Base-by-base conservation (phyloP, 2,888 invertebrate genomes). In the Drosophila lacicola region DNA sequence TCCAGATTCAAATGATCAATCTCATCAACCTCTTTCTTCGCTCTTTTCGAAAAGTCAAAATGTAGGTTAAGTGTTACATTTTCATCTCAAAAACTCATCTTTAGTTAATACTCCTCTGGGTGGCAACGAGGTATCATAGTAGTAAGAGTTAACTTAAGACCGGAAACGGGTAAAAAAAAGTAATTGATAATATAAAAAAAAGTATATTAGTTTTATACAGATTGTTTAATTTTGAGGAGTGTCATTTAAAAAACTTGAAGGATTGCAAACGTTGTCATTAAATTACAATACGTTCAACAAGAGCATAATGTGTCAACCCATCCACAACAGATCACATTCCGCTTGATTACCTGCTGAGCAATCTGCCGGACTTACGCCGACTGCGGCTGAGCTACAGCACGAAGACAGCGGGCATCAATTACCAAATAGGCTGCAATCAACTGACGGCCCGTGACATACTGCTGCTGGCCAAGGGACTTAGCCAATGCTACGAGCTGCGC, bases 311-410 rank as follows among this genome's bases (percentile, higher is more conserved):
- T 55, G 57, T 14, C 39, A 19, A 53, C 46, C 47, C 53, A 39
- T 37, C 45, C 56, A 67, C 73, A 91, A 65, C 77, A 92, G 92
- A 92, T 90, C 92, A 92, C 82, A 92, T 92, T 88, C 92, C 92
- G 65, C 90, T 92, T 75, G 92, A 92, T 87, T 91, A 89, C 82
- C 90, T 92, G 70, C 81, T 92, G 70, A 85, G 88, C 72, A 92
- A 91, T 87, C 91, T 92, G 72, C 90, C 90, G 76, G 92, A 92
- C 76, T 84, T 92, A 80, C 90, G 75, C 65, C 86, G 82, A 65
- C 81, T 92, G 77, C 90, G 90, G 60, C 82, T 92, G 67, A 92
- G 92, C 63, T 92, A 90, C 70, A 90, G 90, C 66, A 90, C 91
- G 47, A 92, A 92, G 84, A 92, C 91, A 53, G 89, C 91, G 57